These are phyloP conservation scores for Sylvia borin DNA, from an alignment of 2,797 vertebrate genomes.

Conservation along the genomic window DNA sequence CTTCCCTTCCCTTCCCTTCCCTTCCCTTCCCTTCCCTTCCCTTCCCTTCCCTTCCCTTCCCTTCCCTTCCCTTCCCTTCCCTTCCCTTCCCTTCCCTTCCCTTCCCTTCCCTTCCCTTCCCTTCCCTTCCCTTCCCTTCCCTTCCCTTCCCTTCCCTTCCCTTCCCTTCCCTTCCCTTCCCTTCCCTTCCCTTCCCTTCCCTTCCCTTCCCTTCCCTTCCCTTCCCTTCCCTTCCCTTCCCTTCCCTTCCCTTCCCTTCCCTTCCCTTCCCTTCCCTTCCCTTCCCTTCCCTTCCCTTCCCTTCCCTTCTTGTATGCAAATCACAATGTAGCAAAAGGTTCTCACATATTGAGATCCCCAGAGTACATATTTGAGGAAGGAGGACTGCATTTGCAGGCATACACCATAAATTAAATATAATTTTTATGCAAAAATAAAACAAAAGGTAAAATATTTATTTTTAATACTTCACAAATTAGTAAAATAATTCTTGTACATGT, in stretches of 20 bases:
- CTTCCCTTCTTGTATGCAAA: conserved; percentile 9
- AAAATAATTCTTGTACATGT: background rate
- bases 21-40: background rate
- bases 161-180: background rate
- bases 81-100: background rate
- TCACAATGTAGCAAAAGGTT: background rate
- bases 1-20: background rate
- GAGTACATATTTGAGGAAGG: background rate
- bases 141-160: background rate
- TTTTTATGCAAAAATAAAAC: background rate
- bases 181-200: background rate
- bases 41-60: background rate
- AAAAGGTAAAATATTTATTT: background rate
- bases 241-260: background rate
- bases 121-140: background rate
- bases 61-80: background rate
- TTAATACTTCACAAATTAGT: background rate
- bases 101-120: background rate
- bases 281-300: background rate
- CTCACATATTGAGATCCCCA: background rate
- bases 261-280: background rate
- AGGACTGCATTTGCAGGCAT: background rate
- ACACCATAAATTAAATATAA: background rate
- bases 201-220: background rate
- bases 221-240: background rate